These are phyloP conservation scores for Ispidina lecontei DNA, from an alignment of 2,797 vertebrate species.

Conservation along the genomic window DNA sequence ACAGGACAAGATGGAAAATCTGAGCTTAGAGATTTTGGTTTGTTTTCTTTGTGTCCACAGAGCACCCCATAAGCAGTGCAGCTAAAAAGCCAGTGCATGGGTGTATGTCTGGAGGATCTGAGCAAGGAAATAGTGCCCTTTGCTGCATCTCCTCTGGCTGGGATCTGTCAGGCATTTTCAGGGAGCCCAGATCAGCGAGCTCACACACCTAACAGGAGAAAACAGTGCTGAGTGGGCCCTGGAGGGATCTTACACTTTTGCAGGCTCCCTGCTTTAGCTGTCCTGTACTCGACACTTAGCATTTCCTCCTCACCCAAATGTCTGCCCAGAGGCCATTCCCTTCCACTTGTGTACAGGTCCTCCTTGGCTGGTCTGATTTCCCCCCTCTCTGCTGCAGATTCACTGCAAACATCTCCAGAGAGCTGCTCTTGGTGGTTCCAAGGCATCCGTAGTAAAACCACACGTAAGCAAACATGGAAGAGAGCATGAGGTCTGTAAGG, in stretches of 20 bases:
- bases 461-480: fast-evolving
- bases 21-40: neutral
- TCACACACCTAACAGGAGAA: neutral
- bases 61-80: neutral
- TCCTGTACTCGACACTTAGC: neutral
- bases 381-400: neutral
- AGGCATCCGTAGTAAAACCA: neutral
- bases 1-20: neutral
- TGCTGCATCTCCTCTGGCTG: neutral
- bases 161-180: neutral
- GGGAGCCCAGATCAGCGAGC: fast-evolving
- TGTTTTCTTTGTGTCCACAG: neutral
- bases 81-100: neutral
- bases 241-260: neutral
- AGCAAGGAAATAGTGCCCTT: neutral
- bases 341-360: neutral
- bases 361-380: neutral
- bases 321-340: neutral
- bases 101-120: neutral
- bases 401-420: neutral
- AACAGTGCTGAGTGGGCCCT: neutral
- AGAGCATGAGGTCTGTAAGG: neutral
- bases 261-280: neutral
- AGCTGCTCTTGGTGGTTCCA: fast-evolving
- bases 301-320: neutral